A percentile compares a stretch with the other conserved stretches of the same genome.
Conservation (phyloP, 2,888 invertebrate species). For the Stomorhina lunata region DNA sequence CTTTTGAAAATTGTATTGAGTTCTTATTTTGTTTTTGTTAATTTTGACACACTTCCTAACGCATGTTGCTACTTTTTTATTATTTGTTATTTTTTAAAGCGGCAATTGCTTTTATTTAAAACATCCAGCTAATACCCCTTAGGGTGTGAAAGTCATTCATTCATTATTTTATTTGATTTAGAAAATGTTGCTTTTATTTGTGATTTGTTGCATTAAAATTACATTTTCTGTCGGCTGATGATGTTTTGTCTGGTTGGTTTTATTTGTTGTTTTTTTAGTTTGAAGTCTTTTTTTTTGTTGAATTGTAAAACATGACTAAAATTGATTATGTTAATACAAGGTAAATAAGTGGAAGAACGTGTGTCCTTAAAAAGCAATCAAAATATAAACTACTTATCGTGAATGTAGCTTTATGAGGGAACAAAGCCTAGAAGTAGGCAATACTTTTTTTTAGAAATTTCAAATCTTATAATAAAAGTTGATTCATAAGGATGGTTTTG, state of each 20-base stretch:
- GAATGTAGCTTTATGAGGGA: background rate
- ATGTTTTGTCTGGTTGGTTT: background rate
- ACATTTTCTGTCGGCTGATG: background rate
- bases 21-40: conserved; percentile 50
- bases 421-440: background rate
- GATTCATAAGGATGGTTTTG: too few species aligned
- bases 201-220: conserved; percentile 16
- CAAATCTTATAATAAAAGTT: background rate
- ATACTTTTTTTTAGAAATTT: background rate
- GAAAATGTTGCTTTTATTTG: conserved; percentile 22
- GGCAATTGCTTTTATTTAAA: conserved; percentile 35
- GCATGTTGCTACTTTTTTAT: conserved; percentile 64
- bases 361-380: conserved; percentile 18
- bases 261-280: background rate
- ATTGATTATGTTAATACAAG: background rate
- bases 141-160: conserved; percentile 77
- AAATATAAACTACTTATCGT: conserved; percentile 16
- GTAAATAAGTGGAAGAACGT: background rate
- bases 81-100: conserved; percentile 32
- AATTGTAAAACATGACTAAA: background rate
- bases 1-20: conserved; percentile 14
- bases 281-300: background rate
- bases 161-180: conserved; percentile 38
- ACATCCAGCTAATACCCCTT: conserved; percentile 74
- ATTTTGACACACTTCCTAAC: conserved; percentile 67